Evolutionary conservation across 2,888 invertebrate species (phyloP), one percentile per base, ranked within the genome.

Genomic region (Cinara cedri): DNA sequence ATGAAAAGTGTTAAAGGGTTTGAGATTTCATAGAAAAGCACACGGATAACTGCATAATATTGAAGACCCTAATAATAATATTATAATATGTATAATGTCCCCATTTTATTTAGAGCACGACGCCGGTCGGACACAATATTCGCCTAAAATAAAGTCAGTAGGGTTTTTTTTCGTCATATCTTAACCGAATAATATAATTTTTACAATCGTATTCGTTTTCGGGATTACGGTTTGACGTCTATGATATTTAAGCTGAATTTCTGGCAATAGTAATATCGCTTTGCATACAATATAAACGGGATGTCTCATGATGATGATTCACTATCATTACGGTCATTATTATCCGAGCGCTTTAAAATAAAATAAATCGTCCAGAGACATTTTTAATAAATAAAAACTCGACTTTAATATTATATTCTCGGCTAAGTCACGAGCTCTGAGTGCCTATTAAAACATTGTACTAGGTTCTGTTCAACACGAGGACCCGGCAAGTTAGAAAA

Each of bases 301-400:
- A 51, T 70, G 78, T 70, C 70, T 26, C 51, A 46, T 26, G 60
- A 78, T 26, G 60, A 78, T 78, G 70, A 78, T 78, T 62, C 70
- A 78, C 57, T 60, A 42, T 78, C 51, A 42, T 57, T 21, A 51
- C 60, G 68, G 49, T 68, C 57, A 60, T 49, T 51, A 70, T 78
- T 70, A 78, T 60, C 60, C 62, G 34, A 9, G 21, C 42, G 34
- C 60, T 60, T 70, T 57, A 51, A 70, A 51, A 62, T 51, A 60
- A n/a, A n/a, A 68, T 78, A 78, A 62, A 78, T 78, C 60, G 60
- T 46, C 62, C 9, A n/a, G 49, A 70, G 68, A 70, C 21, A 42
- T 78, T 60, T 78, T 78, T 78, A 78, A 70, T 78, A 78, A 78
- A 78, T 78, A 51, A 42, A 70, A 78, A 78, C 60, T 68, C 19